These are phyloP conservation scores for Thaumetopoea pityocampa DNA, from an alignment of 1,140 invertebrate genomes.

Conservation along the genomic window DNA sequence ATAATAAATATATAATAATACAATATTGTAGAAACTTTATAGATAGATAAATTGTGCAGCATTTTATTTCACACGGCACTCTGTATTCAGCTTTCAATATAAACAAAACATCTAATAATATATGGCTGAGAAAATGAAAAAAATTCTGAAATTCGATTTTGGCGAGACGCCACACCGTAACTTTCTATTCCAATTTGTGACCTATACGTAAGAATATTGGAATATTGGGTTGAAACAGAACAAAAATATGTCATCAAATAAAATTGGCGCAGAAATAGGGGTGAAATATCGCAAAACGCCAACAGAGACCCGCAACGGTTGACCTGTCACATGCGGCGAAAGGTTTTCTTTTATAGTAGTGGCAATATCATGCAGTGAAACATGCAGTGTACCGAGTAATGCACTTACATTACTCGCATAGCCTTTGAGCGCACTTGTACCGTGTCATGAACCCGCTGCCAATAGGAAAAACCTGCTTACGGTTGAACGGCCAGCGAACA, in stretches of 20 bases:
- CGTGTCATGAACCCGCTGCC: too few relatives aligned
- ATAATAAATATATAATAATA: too few relatives aligned
- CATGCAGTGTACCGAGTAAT: too few relatives aligned
- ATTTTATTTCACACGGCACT: too few relatives aligned
- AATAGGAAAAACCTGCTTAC: too few relatives aligned
- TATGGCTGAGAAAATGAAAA: conserved; percentile 7
- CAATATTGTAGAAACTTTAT: too few relatives aligned
- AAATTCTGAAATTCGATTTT: conserved; percentile 39
- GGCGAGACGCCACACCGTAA: conserved; percentile 24
- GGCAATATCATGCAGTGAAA: conserved; percentile 1
- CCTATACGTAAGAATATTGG: conserved; percentile 37
- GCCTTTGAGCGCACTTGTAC: too few relatives aligned
- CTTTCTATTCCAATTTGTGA: conserved; percentile 45
- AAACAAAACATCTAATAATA: too few relatives aligned
- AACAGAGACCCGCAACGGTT: conserved; percentile 9
- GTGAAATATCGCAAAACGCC: conserved; percentile 19
- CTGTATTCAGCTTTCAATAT: too few relatives aligned
- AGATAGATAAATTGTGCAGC: too few relatives aligned
- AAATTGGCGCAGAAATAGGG: conserved; percentile 30
- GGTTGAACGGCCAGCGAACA: too few relatives aligned
- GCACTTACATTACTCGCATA: too few relatives aligned
- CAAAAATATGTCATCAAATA: conserved; percentile 30
- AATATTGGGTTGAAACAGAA: conserved; percentile 36
- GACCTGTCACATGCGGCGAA: conserved; percentile 7
- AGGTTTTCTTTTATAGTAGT: conserved; percentile 13